These are phyloP conservation scores for Campylomormyrus numenius DNA, from an alignment of 2,113 vertebrate species.

Conservation along the genomic window DNA sequence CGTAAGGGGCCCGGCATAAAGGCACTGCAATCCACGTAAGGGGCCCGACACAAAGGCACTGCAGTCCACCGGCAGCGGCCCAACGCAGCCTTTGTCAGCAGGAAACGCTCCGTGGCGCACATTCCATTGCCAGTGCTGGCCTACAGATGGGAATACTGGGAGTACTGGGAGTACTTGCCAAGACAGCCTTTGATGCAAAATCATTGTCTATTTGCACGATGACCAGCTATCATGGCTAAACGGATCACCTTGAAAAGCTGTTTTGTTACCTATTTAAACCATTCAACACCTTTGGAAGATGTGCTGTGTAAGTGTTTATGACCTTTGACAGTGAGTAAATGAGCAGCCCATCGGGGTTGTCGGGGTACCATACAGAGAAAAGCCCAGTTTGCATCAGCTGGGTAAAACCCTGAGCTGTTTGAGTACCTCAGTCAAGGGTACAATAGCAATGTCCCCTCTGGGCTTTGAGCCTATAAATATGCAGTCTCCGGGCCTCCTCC, in stretches of 20 bases:
- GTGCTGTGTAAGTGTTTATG: neutral
- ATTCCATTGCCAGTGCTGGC: slow-evolving; percentile 26
- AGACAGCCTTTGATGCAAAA: neutral
- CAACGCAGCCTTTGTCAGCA: slow-evolving; percentile 38
- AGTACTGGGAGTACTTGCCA: slow-evolving; percentile 5
- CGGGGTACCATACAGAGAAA: neutral
- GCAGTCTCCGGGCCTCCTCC: neutral
- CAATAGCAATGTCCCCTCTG: neutral
- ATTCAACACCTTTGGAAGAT: neutral
- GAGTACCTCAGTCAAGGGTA: neutral
- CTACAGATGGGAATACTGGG: neutral
- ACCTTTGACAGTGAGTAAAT: neutral
- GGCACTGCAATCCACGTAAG: slow-evolving; percentile 35
- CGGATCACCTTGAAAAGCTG: neutral
- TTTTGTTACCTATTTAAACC: neutral
- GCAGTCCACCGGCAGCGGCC: slow-evolving; percentile 32
- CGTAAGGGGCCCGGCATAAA: too few species aligned
- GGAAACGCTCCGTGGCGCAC: slow-evolving; percentile 36
- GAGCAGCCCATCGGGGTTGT: neutral
- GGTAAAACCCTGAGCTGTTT: neutral
- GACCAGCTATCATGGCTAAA: neutral
- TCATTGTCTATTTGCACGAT: neutral
- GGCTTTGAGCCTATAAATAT: neutral
- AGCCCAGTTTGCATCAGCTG: neutral
- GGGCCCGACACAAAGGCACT: slow-evolving; percentile 12